Evolutionary conservation across 2,888 invertebrate genomes (phyloP).

Genomic region (Dicroscelio sp.): DNA sequence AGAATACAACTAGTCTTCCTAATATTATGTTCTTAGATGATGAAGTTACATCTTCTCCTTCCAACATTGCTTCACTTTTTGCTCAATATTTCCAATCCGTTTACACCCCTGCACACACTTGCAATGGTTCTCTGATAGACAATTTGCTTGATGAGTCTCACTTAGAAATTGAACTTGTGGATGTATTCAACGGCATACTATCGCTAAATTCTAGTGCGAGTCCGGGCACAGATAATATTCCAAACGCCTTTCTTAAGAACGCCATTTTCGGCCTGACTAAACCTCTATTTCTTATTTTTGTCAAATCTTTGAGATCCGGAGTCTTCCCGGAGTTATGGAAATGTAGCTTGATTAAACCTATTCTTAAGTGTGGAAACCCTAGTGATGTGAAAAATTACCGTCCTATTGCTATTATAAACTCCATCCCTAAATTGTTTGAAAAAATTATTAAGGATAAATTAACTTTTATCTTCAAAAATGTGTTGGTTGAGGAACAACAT

Average conservation of each 20-base stretch:
- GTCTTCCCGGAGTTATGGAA: neutral
- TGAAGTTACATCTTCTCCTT: neutral
- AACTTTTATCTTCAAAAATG: neutral
- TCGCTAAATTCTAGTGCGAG: neutral
- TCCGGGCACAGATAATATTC: neutral
- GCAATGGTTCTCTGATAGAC: neutral
- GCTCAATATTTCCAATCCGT: neutral
- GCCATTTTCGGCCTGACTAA: neutral
- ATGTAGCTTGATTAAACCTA: neutral
- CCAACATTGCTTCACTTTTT: neutral
- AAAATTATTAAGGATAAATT: neutral
- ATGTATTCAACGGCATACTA: neutral
- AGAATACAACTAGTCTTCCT: neutral
- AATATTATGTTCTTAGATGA: neutral
- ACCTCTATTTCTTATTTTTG: neutral
- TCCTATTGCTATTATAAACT: neutral
- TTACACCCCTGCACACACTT: neutral
- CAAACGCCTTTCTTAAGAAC: neutral
- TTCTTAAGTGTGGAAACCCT: neutral
- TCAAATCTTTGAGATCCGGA: neutral
- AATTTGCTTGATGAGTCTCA: neutral
- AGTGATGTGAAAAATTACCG: neutral
- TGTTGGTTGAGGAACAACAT: neutral
- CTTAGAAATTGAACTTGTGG: neutral
- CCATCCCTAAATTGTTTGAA: neutral